Percentiles rank a stretch among this genome's conserved stretches.
phyloP scores from a whole-genome alignment of 2,888 invertebrate species.

The Drosophila glabriapex region DNA sequence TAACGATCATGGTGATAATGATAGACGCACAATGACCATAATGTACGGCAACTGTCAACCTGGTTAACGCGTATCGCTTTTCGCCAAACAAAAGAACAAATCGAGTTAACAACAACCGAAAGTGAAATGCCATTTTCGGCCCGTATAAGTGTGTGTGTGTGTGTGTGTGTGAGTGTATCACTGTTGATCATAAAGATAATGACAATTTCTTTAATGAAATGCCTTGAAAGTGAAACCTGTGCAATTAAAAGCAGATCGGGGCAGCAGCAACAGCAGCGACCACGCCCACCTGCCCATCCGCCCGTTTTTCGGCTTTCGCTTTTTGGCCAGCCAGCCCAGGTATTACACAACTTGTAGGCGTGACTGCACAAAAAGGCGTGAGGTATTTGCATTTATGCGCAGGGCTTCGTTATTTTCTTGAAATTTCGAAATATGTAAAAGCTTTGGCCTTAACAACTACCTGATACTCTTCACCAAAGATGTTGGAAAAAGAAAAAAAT shows the following conservation, averaged over 20 bases:
- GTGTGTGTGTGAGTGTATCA: slow-evolving; percentile 7
- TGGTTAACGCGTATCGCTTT: slow-evolving; percentile 53
- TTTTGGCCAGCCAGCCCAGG: slow-evolving; percentile 37
- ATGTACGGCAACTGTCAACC: slow-evolving; percentile 41
- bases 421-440: slow-evolving; percentile 11
- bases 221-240: slow-evolving; percentile 75
- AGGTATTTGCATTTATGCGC: slow-evolving; percentile 64
- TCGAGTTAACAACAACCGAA: slow-evolving; percentile 53
- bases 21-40: slow-evolving; percentile 42
- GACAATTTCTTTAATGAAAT: slow-evolving; percentile 75
- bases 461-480: slow-evolving; percentile 10
- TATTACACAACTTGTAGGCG: slow-evolving; percentile 70
- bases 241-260: slow-evolving; percentile 73
- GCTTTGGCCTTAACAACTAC: not conserved
- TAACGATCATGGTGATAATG: slow-evolving; percentile 41
- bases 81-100: slow-evolving; percentile 76
- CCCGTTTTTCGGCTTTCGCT: slow-evolving; percentile 50
- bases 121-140: slow-evolving; percentile 67
- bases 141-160: not conserved
- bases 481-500: not conserved
- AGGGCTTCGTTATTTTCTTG: slow-evolving; percentile 36
- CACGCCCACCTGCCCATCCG: slow-evolving; percentile 55
- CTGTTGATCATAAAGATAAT: slow-evolving; percentile 66
- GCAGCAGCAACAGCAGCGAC: slow-evolving; percentile 32
- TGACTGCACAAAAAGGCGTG: slow-evolving; percentile 54